Conservation (phyloP, 2,888 invertebrate species). For the Brassicogethes aeneus region DNA sequence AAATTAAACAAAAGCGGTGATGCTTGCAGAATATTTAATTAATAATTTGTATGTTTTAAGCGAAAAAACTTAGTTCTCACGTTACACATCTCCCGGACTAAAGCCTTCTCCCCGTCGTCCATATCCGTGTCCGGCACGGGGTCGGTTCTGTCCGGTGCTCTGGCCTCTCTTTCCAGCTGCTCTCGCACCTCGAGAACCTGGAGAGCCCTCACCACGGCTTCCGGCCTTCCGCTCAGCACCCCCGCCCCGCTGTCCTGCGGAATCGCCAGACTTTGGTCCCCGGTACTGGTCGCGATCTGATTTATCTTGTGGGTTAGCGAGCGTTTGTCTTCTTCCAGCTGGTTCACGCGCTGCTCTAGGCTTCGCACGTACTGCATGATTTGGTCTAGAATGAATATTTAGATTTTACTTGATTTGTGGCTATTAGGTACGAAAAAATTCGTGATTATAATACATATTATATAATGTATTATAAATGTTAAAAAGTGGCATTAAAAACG, state of each 20-base stretch:
- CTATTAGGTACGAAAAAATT: too few relatives aligned
- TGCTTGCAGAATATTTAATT: neutral
- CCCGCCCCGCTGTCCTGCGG: constrained; percentile 32
- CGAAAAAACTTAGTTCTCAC: constrained; percentile 46
- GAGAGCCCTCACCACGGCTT: constrained; percentile 86
- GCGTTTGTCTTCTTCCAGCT: constrained; percentile 72
- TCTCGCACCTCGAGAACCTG: constrained; percentile 72
- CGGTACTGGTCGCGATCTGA: constrained; percentile 40
- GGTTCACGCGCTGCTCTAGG: constrained; percentile 78
- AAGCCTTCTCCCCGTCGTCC: constrained; percentile 84
- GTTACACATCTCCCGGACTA: constrained; percentile 94
- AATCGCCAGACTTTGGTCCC: constrained; percentile 35
- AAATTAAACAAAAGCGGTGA: too few relatives aligned
- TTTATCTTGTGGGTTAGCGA: constrained; percentile 46
- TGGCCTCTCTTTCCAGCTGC: constrained; percentile 69
- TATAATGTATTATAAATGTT: too few relatives aligned
- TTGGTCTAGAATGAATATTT: constrained; percentile 53
- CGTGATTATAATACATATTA: too few relatives aligned
- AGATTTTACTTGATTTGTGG: too few relatives aligned
- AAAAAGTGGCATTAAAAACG: too few relatives aligned
- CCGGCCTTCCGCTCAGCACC: constrained; percentile 64
- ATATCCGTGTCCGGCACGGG: constrained; percentile 44
- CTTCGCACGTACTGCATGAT: constrained; percentile 87
- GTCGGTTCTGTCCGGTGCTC: constrained; percentile 24
- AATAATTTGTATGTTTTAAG: neutral